These are phyloP conservation scores for Colaptes auratus DNA, from an alignment of 2,113 vertebrate species.

Conservation along the genomic window DNA sequence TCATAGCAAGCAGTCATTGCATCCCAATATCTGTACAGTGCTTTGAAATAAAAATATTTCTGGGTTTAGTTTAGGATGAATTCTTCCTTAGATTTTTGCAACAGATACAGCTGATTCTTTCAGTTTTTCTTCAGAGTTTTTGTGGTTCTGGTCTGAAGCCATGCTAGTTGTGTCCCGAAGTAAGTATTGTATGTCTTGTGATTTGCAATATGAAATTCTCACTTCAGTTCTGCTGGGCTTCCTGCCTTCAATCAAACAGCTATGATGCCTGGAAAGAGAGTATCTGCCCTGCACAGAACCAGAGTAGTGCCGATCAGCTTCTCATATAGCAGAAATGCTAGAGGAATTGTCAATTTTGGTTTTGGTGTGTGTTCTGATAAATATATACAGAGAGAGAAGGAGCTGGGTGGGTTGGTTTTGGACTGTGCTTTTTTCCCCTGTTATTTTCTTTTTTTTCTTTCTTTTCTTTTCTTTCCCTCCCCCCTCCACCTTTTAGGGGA, in stretches of 20 bases:
- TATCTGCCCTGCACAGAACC: neutral
- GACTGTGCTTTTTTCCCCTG: neutral
- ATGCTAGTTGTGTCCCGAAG: neutral
- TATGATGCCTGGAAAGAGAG: neutral
- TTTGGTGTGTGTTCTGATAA: neutral
- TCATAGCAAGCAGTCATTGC: neutral
- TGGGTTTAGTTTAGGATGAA: neutral
- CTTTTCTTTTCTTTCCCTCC: neutral
- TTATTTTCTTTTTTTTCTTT: no score
- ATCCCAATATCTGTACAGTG: neutral
- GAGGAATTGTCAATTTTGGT: neutral
- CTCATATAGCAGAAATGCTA: fast-evolving
- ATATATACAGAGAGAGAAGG: neutral
- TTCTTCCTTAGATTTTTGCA: neutral
- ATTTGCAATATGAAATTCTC: neutral
- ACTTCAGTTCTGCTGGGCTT: neutral
- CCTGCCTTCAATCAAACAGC: neutral
- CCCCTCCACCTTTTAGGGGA: no score
- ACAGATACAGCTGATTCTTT: neutral
- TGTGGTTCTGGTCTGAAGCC: neutral
- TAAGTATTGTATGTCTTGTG: neutral
- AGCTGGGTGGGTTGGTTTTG: neutral
- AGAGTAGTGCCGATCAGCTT: neutral
- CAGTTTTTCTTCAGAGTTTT: neutral
- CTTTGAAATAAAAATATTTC: neutral